Base-by-base conservation (phyloP, 2,888 invertebrate genomes). In the Tipula confusa region DNA sequence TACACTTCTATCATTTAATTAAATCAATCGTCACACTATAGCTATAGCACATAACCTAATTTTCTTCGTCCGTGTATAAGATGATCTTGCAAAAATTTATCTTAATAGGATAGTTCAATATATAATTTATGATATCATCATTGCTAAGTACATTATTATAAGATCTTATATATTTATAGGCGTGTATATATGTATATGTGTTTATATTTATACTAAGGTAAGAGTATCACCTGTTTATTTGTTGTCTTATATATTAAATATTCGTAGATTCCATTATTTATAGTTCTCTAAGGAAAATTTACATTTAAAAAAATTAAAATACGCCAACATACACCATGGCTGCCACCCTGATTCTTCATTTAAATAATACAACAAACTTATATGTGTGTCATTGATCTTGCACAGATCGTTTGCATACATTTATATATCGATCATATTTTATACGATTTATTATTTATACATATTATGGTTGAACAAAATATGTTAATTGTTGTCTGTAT, bases 1-100 rank as follows among this genome's bases (percentile, higher is more conserved):
- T 64, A 64, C 64, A 64, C 64, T 11, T 64, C 24, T 64, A 64
- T 64, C 64, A 64, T 64, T 64, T 64, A 64, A 64, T 64, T 64
- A 64, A 64, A 64, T 64, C 64, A 24, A 64, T 64, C 64, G 24
- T 11, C 64, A 64, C 64, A 11, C 24, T 64, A 64, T 64, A 24
- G n/a, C n/a, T n/a, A n/a, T n/a, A n/a, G n/a, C n/a, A 64, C 18
- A 11, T 64, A 64, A 64, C 64, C 64, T 11, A 64, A 64, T 64
- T 64, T 18, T 64, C 11, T 64, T 64, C 18, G 3, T 64, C 9
- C 64, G 0, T 18, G 24, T 24, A 64, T 64, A 64, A 64, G 64
- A 64, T 64, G 64, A 64, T 64, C 64, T 24, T 64, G 64, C 64
- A 64, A 24, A 64, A 64, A 18, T 43, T 0, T 43, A 33, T 43